Evolutionary conservation across 2,113 vertebrate genomes (phyloP), one percentile per base, ranked within the genome.

Genomic region (Cephalopterus ornatus): DNA sequence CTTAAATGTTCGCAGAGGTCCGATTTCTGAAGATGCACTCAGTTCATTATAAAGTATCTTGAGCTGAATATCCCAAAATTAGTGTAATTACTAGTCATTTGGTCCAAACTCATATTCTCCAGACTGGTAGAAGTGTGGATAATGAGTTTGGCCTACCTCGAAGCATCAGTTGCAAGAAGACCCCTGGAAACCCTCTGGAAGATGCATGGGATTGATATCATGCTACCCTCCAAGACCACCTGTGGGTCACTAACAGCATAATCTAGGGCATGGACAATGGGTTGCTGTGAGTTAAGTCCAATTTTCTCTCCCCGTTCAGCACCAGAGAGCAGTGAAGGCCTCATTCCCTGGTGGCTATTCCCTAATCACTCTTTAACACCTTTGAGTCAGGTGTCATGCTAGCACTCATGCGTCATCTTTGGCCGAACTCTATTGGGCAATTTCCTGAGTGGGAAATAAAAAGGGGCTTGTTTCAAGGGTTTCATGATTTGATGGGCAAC

Each of bases 131-230:
- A 75, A 52, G 8, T 41, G 23, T 58, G 35, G 15, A 4, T 55
- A 84, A 42, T 33, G 12, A 9, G 16, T 76, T 44, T 83, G n/a
- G 41, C 8, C 0, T 8, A 20, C 18, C 13, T 71, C 0, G 1
- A 47, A 76, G 30, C 14, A 67, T 32, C 14, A 59, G 46, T 7
- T 59, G 18, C 27, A 46, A 53, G 44, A n/a, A 82, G 14, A 4
- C 33, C 50, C 4, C 14, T 42, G 32, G 32, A 59, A 93, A 13
- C 6, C 2, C 12, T 3, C 5, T 13, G 20, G 47, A 47, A 72
- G 47, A 41, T 19, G 3, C 3, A 1, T 27, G n/a, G 15, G 8
- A 26, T 11, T 67, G 32, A 67, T n/a, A 50, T 12, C 8, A 12
- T 1, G 0, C 14, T 32, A 26, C 8, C 2, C 14, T 73, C 37